Conservation (phyloP, 2,797 vertebrate genomes). For the Rhabdophis nuchalis region DNA sequence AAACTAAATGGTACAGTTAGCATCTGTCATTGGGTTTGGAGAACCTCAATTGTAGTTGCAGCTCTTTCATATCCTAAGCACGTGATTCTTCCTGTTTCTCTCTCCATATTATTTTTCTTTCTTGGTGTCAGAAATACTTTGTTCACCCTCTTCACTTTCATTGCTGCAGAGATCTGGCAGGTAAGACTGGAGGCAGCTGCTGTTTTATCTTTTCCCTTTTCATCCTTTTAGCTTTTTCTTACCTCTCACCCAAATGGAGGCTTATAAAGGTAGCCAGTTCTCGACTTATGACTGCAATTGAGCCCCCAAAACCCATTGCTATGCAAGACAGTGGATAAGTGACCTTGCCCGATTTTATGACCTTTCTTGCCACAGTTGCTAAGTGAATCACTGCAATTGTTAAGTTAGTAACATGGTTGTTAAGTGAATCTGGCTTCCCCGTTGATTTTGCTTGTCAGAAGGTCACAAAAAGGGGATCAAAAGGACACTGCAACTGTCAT, state of each 20-base stretch:
- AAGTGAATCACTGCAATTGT: background rate
- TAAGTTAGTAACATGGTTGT: background rate
- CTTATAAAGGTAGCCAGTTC: background rate
- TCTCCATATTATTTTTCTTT: background rate
- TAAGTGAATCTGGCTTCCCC: background rate
- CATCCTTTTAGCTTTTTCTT: background rate
- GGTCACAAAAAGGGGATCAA: background rate
- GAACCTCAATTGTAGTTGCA: background rate
- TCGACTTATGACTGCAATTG: background rate
- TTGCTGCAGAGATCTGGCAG: background rate
- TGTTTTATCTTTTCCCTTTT: background rate
- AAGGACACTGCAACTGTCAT: background rate
- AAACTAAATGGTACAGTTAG: background rate
- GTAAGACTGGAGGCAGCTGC: background rate
- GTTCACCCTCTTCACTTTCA: background rate
- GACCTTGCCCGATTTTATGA: background rate
- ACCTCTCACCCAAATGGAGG: background rate
- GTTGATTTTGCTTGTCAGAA: background rate
- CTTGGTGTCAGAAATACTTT: background rate
- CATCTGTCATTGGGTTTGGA: background rate
- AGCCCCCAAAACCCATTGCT: background rate
- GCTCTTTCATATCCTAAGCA: background rate
- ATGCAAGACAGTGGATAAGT: background rate
- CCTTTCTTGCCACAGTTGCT: background rate
- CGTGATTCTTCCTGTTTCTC: background rate